phyloP scores from a whole-genome alignment of 2,797 vertebrate species.

The Rhinophrynus dorsalis region DNA sequence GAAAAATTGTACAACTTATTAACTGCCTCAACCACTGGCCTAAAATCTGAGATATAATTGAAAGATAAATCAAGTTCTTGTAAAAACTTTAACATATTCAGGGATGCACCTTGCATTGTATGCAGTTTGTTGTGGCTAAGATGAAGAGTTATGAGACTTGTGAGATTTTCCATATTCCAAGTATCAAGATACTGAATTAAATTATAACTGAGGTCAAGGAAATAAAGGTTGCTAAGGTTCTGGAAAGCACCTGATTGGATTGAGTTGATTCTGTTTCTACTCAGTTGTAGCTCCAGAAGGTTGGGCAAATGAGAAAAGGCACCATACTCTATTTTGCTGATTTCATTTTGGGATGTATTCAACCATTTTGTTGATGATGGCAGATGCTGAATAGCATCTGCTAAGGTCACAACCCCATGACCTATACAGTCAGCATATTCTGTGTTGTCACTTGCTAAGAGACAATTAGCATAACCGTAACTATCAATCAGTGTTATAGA shows the following conservation, averaged over 20 bases:
- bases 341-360: slow-evolving; percentile 45
- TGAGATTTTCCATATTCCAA: slow-evolving; percentile 12
- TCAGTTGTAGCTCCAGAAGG: slow-evolving; percentile 41
- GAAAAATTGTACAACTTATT: slow-evolving; percentile 4
- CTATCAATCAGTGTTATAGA: neutral
- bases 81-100: slow-evolving; percentile 11
- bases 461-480: slow-evolving; percentile 40
- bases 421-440: slow-evolving; percentile 35
- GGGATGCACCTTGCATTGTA: neutral
- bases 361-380: slow-evolving; percentile 41
- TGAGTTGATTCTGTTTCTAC: slow-evolving; percentile 27
- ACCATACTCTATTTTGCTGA: neutral
- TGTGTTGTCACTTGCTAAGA: slow-evolving; percentile 6
- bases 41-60: slow-evolving; percentile 39
- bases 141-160: slow-evolving; percentile 22
- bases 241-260: slow-evolving; percentile 36
- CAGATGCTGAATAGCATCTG: slow-evolving; percentile 16
- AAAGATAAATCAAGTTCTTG: slow-evolving; percentile 34
- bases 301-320: slow-evolving; percentile 41
- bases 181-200: slow-evolving; percentile 18
- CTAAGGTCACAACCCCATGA: slow-evolving; percentile 16
- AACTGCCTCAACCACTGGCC: slow-evolving; percentile 3
- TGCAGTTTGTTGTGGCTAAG: slow-evolving; percentile 38
- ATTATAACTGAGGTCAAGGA: slow-evolving; percentile 51
- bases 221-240: slow-evolving; percentile 16